Conservation (phyloP, 2,113 vertebrate genomes). For the Aphyosemion australe region DNA sequence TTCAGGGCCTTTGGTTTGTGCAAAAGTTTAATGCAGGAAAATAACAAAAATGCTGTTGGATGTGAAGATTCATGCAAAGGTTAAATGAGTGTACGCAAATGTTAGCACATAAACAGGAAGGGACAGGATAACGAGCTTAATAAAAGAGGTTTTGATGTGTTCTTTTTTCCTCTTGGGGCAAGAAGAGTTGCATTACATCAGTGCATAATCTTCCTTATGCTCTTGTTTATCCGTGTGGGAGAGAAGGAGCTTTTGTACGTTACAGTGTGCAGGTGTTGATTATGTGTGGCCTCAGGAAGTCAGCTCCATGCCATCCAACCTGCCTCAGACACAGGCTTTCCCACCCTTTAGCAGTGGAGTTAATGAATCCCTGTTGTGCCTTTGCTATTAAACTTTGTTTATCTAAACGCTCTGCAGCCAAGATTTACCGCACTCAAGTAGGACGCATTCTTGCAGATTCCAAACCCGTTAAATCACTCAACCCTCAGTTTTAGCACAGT, state of each 20-base stretch:
- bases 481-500: neutral
- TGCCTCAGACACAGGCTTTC: constrained; percentile 60
- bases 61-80: neutral
- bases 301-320: constrained; percentile 56
- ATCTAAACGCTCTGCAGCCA: constrained; percentile 57
- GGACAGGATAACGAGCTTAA: no score
- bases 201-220: neutral
- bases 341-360: constrained; percentile 68
- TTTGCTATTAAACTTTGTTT: constrained; percentile 70
- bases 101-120: neutral
- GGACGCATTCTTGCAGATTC: neutral
- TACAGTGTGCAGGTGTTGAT: constrained; percentile 38
- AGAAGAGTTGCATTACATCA: neutral
- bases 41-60: neutral
- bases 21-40: constrained; percentile 27
- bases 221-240: neutral
- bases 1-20: constrained; percentile 33
- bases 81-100: neutral
- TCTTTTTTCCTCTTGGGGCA: neutral
- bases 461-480: constrained; percentile 24
- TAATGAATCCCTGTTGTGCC: constrained; percentile 67
- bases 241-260: constrained; percentile 1
- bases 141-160: neutral
- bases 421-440: constrained; percentile 38
- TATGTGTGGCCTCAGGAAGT: constrained; percentile 59